phyloP scores from a whole-genome alignment of 2,797 vertebrate species.

The Neomorphus geoffroyi region DNA sequence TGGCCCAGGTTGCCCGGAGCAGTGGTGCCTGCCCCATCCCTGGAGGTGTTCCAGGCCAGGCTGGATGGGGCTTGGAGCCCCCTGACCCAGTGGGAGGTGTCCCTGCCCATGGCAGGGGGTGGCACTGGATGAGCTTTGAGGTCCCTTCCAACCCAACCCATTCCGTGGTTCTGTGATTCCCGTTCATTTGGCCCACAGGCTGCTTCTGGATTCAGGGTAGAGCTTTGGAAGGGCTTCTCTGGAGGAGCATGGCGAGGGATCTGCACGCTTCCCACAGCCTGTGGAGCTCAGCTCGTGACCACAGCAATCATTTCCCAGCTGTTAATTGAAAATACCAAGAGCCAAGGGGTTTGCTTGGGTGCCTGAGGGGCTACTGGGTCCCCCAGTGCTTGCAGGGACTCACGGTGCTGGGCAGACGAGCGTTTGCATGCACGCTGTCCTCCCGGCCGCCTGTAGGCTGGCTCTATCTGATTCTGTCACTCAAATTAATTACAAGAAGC shows the following conservation, averaged over 20 bases:
- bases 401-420: rapidly evolving
- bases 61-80: too few relatives aligned
- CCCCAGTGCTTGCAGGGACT: rapidly evolving
- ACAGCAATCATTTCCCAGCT: rapidly evolving
- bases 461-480: neutral
- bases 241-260: neutral
- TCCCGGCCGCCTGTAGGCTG: neutral
- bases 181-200: neutral
- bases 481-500: slow-evolving; percentile 40
- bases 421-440: neutral
- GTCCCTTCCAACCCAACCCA: too few relatives aligned
- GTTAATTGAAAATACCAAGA: rapidly evolving
- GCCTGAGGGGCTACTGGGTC: neutral
- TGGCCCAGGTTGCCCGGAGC: too few relatives aligned
- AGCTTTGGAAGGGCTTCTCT: neutral
- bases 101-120: too few relatives aligned
- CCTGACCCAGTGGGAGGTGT: too few relatives aligned
- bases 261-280: neutral
- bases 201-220: neutral
- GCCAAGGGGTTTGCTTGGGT: neutral
- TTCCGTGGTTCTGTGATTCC: too few relatives aligned
- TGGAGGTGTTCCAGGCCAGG: too few relatives aligned
- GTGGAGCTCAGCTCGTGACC: rapidly evolving
- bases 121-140: too few relatives aligned
- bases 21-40: too few relatives aligned